Conservation (phyloP, 1,140 invertebrate species). For the Lasaia peninsularis region DNA sequence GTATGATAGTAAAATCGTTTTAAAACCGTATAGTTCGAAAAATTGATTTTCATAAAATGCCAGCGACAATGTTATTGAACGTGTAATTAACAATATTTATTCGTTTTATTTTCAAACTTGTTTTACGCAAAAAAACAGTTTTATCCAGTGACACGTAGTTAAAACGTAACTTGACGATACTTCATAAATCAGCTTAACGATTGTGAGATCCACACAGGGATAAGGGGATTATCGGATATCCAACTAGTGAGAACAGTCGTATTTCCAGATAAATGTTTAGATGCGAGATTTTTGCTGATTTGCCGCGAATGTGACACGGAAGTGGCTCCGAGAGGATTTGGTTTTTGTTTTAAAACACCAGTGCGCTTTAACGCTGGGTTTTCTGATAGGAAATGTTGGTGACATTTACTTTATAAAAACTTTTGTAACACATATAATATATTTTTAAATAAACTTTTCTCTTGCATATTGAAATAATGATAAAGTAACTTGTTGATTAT, state of each 20-base stretch:
- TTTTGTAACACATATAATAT: too few relatives aligned
- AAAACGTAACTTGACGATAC: constrained; percentile 16
- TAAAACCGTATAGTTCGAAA: too few relatives aligned
- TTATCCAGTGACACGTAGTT: background rate
- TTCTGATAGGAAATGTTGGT: background rate
- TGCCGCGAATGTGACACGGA: background rate
- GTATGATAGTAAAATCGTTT: too few relatives aligned
- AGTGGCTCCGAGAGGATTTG: background rate
- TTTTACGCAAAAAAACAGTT: background rate
- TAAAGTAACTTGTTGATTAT: too few relatives aligned
- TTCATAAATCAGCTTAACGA: constrained; percentile 13
- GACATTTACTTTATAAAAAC: too few relatives aligned
- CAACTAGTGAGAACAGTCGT: constrained; percentile 15
- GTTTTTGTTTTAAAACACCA: background rate
- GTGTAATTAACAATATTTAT: background rate
- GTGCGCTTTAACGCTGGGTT: background rate
- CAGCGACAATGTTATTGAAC: too few relatives aligned
- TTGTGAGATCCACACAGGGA: constrained; percentile 13
- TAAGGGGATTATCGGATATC: constrained; percentile 14
- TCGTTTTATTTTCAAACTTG: background rate
- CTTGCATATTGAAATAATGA: too few relatives aligned
- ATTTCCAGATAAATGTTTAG: constrained; percentile 4
- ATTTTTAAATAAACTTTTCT: too few relatives aligned
- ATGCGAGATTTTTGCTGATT: constrained; percentile 8
- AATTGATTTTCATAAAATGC: too few relatives aligned